Base-by-base conservation (phyloP, 2,888 invertebrate genomes). In the Hirtodrosophila histrioides region DNA sequence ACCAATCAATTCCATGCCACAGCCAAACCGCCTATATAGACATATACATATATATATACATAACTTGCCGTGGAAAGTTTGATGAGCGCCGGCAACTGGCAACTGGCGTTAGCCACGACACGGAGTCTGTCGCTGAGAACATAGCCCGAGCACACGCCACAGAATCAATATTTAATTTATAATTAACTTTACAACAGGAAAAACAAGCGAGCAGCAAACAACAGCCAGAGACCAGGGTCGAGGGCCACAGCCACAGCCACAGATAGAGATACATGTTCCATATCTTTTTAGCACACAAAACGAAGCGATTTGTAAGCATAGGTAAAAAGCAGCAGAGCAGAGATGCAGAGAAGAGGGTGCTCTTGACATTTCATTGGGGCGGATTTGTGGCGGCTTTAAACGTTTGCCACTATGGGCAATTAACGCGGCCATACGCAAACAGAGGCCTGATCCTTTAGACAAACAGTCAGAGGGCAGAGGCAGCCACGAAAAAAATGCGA, bases 91-190 rank as follows among this genome's bases (percentile, higher is more conserved):
- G 12, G 44, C 77, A 76, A 73, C 71, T 73, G 70, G 54, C 71
- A 76, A 73, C 71, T 73, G 70, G 54, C 71, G 41, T 33, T 45
- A 11, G 43, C 61, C 24, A 41, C 41, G 27, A 27, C 27, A 27
- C 27, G 6, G 27, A 53, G 39, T 41, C 56, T 51, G 64, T 61
- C 35, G 43, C 46, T 37, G 48, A 10, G 63, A 46, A 58, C 46
- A 58, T 29, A 53, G 53, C 33, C 57, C 40, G 49, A 40, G 62
- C 77, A 57, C 84, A 87, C 84, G 75, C 61, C 75, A 64, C 84
- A 89, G 87, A 88, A 90, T 90, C 90, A 91, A 91, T 91, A 91
- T 91, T 91, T 91, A 89, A 90, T 88, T 91, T 91, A 89, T 89
- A 90, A 91, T 91, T 91, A 91, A 91, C 90, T 91, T 89, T 81